Conservation (phyloP, 2,888 invertebrate genomes). For the Chironomus tentans region DNA sequence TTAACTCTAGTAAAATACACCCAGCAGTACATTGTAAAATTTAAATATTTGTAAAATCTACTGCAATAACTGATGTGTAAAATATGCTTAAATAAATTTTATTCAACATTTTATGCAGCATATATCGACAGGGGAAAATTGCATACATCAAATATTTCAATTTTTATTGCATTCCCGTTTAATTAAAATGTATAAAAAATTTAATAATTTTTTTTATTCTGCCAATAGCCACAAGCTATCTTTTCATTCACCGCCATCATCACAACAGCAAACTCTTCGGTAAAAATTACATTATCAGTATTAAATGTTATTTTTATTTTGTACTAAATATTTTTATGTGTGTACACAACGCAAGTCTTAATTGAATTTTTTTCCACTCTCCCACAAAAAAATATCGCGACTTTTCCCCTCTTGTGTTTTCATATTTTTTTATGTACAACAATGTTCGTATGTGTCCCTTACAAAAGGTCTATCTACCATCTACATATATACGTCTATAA, state of each 20-base stretch:
- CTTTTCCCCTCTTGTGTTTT: background rate
- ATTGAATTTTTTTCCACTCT: background rate
- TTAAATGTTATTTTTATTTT: slow-evolving; percentile 6
- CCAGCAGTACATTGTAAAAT: too few relatives aligned
- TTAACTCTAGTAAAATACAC: too few relatives aligned
- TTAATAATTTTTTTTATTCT: background rate
- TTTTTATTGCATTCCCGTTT: background rate
- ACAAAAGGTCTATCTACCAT: background rate
- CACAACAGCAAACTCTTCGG: background rate
- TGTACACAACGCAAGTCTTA: slow-evolving; percentile 9
- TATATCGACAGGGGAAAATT: too few relatives aligned
- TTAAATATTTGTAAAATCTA: too few relatives aligned
- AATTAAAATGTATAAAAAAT: background rate
- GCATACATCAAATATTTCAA: background rate
- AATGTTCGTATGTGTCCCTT: too few relatives aligned
- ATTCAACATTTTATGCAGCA: too few relatives aligned
- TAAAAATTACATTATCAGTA: background rate
- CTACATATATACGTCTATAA: background rate
- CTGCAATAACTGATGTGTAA: too few relatives aligned
- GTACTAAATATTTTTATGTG: slow-evolving; percentile 15
- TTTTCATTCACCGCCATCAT: background rate
- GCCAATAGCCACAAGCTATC: background rate
- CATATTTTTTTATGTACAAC: too few relatives aligned
- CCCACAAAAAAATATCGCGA: background rate
- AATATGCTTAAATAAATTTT: too few relatives aligned